Conservation (phyloP, 2,888 invertebrate species). For the Drosophila seclusa region DNA sequence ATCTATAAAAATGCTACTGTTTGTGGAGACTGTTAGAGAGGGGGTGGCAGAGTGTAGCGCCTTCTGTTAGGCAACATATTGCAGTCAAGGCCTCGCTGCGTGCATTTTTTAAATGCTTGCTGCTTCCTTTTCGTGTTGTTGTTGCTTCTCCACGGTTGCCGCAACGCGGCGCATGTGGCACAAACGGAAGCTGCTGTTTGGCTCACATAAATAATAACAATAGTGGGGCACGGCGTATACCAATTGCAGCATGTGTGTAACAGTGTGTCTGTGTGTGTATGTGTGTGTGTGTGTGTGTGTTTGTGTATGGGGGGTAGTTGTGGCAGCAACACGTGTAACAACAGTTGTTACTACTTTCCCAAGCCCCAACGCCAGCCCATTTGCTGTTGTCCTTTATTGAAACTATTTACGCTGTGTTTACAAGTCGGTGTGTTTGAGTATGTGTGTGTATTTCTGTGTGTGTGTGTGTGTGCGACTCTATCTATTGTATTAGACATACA, state of each 20-base stretch:
- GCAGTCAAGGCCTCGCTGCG: conserved; percentile 81
- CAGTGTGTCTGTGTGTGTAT: neutral
- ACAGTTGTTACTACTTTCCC: conserved; percentile 40
- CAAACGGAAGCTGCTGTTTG: conserved; percentile 80
- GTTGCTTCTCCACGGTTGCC: conserved; percentile 35
- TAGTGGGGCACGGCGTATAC: conserved; percentile 39
- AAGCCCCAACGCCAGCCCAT: neutral
- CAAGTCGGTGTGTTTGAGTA: conserved; percentile 25
- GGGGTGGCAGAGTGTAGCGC: conserved; percentile 23
- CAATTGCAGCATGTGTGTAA: conserved; percentile 28
- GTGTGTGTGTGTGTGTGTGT: neutral
- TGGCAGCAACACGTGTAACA: conserved; percentile 72
- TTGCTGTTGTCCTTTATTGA: conserved; percentile 58
- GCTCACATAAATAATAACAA: conserved; percentile 81
- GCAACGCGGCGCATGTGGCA: conserved; percentile 76
- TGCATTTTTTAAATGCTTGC: conserved; percentile 76
- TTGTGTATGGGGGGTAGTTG: conserved; percentile 29
- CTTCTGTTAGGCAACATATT: conserved; percentile 77
- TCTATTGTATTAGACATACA: conserved; percentile 48
- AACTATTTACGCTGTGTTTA: conserved; percentile 75
- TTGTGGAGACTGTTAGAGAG: neutral
- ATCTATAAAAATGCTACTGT: conserved; percentile 67
- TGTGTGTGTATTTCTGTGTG: conserved; percentile 8
- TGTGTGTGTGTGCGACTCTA: conserved; percentile 35
- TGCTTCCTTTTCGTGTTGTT: conserved; percentile 65